phyloP scores from a whole-genome alignment of 2,888 invertebrate genomes.

The Melinaea menophilus region DNA sequence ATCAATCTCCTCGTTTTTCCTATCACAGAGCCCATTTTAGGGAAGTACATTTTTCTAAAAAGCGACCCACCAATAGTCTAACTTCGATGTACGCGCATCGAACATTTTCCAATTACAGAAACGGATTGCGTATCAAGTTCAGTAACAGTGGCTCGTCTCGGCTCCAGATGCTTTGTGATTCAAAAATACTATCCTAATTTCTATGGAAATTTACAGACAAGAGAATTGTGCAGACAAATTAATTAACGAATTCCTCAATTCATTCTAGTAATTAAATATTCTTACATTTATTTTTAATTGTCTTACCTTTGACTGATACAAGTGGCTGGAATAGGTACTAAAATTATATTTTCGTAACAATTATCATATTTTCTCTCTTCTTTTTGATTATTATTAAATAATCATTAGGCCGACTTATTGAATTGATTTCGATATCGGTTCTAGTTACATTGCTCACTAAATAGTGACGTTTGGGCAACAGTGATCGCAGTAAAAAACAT shows the following conservation, averaged over 20 bases:
- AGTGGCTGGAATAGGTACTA: too few relatives aligned
- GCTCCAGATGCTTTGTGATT: not conserved
- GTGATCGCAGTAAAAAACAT: too few relatives aligned
- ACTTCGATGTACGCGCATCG: constrained; percentile 1
- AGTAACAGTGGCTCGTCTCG: not conserved
- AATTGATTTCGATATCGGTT: too few relatives aligned
- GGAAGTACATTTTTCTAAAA: constrained; percentile 7
- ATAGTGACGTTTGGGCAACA: too few relatives aligned
- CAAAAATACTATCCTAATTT: constrained; percentile 3
- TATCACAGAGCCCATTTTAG: not conserved
- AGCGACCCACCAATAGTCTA: constrained; percentile 2
- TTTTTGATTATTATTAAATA: too few relatives aligned
- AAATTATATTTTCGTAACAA: too few relatives aligned
- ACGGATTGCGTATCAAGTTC: constrained; percentile 6
- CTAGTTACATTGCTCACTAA: too few relatives aligned
- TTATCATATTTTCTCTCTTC: too few relatives aligned
- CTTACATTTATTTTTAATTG: too few relatives aligned
- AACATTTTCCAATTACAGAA: constrained; percentile 6
- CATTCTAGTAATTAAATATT: not conserved
- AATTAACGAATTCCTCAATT: not conserved
- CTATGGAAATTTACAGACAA: not conserved
- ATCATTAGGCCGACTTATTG: too few relatives aligned
- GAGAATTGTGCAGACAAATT: not conserved
- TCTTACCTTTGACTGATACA: too few relatives aligned
- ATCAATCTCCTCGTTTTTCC: constrained; percentile 1